These are phyloP conservation scores for Cantharis rufa DNA, from an alignment of 2,888 invertebrate species.

Conservation along the genomic window DNA sequence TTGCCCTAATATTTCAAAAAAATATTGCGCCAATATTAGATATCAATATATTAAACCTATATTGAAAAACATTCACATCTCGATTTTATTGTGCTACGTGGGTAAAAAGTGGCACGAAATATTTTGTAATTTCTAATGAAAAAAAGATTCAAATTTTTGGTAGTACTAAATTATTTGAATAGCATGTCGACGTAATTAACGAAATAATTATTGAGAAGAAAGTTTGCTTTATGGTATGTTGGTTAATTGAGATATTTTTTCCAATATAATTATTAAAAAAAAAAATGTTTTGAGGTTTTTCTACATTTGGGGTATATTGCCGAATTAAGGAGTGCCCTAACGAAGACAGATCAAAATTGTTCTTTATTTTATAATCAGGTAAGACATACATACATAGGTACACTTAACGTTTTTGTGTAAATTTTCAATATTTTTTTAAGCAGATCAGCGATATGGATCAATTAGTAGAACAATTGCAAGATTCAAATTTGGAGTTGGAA, in stretches of 20 bases:
- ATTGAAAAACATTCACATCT: too few species aligned
- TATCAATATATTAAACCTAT: too few species aligned
- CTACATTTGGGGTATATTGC: neutral
- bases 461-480: slow-evolving; percentile 40
- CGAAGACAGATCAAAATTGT: neutral
- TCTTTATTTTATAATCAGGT: neutral
- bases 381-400: fast-evolving
- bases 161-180: neutral
- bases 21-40: too few species aligned
- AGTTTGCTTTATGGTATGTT: neutral
- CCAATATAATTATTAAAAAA: neutral
- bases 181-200: neutral
- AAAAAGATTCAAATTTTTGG: neutral
- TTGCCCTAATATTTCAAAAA: too few species aligned
- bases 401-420: neutral
- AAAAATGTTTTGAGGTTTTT: neutral
- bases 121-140: neutral
- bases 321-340: neutral
- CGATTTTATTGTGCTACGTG: too few species aligned
- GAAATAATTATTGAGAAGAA: neutral
- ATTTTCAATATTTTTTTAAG: neutral
- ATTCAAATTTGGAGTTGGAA: slow-evolving; percentile 50
- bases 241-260: neutral
- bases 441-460: neutral
- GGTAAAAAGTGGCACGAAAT: neutral